Evolutionary conservation across 2,888 invertebrate species (phyloP).

Genomic region (Amphipoea lucens): DNA sequence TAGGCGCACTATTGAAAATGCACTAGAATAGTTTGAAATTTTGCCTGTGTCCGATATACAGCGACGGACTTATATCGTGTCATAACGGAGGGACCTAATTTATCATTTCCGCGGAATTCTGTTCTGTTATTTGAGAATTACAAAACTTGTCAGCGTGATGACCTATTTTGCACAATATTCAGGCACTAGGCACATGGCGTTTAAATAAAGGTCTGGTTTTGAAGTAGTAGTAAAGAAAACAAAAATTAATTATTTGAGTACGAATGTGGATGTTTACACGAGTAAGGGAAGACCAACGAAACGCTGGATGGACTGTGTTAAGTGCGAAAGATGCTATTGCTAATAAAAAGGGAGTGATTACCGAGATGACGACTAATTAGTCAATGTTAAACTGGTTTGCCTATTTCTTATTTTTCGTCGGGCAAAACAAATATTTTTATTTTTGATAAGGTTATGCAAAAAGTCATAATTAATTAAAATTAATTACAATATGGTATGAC

Average conservation of each 20-base stretch:
- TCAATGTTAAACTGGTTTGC: not conserved
- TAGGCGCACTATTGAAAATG: constrained; percentile 1
- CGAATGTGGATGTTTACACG: not conserved
- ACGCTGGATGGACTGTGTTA: not conserved
- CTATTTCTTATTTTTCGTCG: not conserved
- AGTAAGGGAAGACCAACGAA: not conserved
- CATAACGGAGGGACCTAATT: constrained; percentile 12
- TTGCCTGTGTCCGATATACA: not conserved
- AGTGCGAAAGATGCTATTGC: not conserved
- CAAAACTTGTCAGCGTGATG: constrained; percentile 28
- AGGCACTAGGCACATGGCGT: not conserved
- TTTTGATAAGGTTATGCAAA: not conserved
- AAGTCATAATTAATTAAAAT: too few relatives aligned
- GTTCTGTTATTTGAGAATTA: constrained; percentile 38
- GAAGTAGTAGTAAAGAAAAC: not conserved
- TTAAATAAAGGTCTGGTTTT: not conserved
- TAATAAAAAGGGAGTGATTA: not conserved
- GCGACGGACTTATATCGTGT: constrained; percentile 5
- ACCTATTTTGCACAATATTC: constrained; percentile 34
- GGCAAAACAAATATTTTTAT: not conserved
- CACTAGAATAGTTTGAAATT: constrained; percentile 13
- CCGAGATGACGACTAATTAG: not conserved
- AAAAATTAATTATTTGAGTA: not conserved
- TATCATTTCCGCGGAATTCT: constrained; percentile 30
- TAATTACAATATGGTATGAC: too few relatives aligned